Percentiles rank a stretch among this genome's conserved stretches.
Conservation (phyloP, 2,113 vertebrate species). For the Mungos mungo region DNA sequence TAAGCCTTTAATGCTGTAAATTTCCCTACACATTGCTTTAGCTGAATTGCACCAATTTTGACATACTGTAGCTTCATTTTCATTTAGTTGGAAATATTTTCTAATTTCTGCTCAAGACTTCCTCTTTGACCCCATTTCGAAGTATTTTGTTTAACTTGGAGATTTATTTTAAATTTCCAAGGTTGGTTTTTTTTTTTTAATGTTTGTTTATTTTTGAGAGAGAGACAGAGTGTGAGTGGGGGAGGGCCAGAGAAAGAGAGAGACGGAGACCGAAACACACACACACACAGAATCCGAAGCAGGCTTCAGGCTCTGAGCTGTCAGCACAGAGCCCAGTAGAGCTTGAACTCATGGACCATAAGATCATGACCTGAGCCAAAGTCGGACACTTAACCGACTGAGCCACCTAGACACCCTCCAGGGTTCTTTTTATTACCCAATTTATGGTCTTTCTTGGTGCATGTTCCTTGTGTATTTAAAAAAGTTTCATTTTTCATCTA, state of each 20-base stretch:
- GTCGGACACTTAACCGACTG: too few species aligned
- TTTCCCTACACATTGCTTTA: background rate
- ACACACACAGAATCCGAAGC: too few species aligned
- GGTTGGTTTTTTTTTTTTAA: background rate
- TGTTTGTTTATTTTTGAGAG: too few species aligned
- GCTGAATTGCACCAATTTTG: background rate
- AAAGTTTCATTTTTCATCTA: constrained; percentile 2
- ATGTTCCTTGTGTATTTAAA: background rate
- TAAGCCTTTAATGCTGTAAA: background rate
- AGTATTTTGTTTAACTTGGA: background rate
- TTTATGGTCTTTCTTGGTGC: background rate
- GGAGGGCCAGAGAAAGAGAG: too few species aligned
- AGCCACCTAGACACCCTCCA: too few species aligned
- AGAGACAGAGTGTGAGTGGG: too few species aligned
- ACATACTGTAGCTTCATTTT: background rate
- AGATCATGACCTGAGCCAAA: too few species aligned
- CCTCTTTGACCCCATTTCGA: background rate
- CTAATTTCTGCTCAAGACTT: background rate
- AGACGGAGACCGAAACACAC: too few species aligned
- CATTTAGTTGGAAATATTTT: background rate
- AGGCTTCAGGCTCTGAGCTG: too few species aligned
- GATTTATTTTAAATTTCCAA: background rate
- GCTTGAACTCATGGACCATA: too few species aligned
- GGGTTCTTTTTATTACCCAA: background rate
- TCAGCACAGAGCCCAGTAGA: too few species aligned